A percentile compares a stretch with the other conserved stretches of the same genome.
phyloP scores from a whole-genome alignment of 2,888 invertebrate genomes.

The Sepioteuthis lessoniana region DNA sequence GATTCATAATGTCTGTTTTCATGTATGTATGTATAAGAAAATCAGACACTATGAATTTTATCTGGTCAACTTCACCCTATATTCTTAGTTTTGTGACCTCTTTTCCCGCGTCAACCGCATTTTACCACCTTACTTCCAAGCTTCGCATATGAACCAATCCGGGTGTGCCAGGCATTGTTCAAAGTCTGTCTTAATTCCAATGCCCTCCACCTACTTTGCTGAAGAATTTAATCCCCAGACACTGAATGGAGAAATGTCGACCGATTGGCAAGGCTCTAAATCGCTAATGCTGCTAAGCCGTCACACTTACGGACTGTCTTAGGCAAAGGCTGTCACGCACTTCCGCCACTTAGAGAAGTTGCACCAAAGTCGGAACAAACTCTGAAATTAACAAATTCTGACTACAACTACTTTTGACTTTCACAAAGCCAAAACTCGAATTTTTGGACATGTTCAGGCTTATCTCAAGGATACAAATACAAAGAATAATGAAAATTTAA shows the following conservation, averaged over 20 bases:
- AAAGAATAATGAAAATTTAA: too few species aligned
- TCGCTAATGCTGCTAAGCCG: background rate
- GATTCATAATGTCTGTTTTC: too few species aligned
- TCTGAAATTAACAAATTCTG: background rate
- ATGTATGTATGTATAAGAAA: too few species aligned
- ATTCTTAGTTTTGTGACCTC: background rate
- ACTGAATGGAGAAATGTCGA: background rate
- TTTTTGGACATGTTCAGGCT: background rate
- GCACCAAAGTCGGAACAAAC: background rate
- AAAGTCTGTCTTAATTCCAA: background rate
- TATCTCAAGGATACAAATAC: background rate
- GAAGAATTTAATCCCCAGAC: background rate
- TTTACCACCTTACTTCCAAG: background rate
- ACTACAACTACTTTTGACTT: background rate
- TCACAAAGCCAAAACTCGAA: background rate
- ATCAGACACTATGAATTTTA: background rate
- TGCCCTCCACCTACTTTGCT: background rate
- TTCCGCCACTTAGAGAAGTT: conserved; percentile 15
- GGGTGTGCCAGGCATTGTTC: background rate
- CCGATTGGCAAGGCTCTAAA: background rate
- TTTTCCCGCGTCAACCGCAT: background rate
- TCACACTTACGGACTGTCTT: background rate
- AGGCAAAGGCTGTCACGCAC: background rate
- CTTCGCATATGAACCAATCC: background rate
- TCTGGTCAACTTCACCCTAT: background rate